Evolutionary conservation across 2,113 vertebrate genomes (phyloP), one percentile per base, ranked within the genome.

Genomic region (Oenanthe oenanthe): DNA sequence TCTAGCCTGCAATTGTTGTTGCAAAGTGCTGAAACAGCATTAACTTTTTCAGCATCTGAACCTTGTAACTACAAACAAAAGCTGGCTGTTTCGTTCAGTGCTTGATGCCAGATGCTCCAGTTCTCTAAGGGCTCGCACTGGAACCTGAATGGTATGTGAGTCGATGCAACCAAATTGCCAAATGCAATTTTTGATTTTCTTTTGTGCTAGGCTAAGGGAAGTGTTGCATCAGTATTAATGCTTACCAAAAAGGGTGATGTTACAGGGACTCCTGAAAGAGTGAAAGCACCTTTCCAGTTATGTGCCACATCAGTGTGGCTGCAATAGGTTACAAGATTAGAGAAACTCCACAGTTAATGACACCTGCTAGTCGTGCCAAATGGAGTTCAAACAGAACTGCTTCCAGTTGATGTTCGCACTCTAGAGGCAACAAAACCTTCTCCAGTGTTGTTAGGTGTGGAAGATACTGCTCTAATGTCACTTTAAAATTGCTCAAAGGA

Each of bases 21-120:
- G 42, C 45, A 17, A 60, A 91, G 54, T 85, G 74, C 56, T 91
- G 81, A 84, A 90, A 75, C 71, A 63, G 42, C 76, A 45, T 77
- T 56, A 63, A 80, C 15, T 28, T 72, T 60, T 88, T 60, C 31
- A 17, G 26, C 7, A 7, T 63, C 60, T 89, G 67, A 87, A 65
- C 54, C 77, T 76, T 91, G 65, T 61, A 88, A 51, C 71, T 83
- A 61, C 45, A 48, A 36, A 48, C 21, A 61, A 14, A 93, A 88
- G 29, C 11, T 50, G 20, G 5, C 38, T 85, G 10, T 38, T 70
- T 13, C 2, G 1, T 57, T 68, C n/a, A 15, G 50, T 75, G 26
- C 34, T 28, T 79, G 36, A 19, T 68, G 50, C n/a, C 71, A 85
- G 57, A 42, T 61, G 28, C 20, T 71, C 21, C 28, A 20, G 17